phyloP scores from a whole-genome alignment of 2,888 invertebrate species.

The Lutraria lutraria region DNA sequence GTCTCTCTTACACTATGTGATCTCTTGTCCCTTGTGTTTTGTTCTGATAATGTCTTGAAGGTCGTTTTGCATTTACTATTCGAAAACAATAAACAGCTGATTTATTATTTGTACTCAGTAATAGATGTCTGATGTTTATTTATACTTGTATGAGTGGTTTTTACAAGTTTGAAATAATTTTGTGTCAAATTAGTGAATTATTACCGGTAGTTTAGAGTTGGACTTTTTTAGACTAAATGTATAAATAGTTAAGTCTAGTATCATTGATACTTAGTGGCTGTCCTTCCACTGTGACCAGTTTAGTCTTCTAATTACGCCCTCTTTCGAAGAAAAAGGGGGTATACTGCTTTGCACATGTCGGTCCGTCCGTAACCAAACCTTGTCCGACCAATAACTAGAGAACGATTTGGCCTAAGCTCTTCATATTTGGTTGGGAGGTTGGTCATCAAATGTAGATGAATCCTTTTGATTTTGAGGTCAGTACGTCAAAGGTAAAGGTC shows the following conservation, averaged over 20 bases:
- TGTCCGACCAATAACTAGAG: too few species aligned
- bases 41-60: neutral
- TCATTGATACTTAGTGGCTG: neutral
- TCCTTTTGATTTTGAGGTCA: too few species aligned
- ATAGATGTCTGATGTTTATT: neutral
- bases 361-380: too few species aligned
- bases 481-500: too few species aligned
- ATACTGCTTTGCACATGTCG: too few species aligned
- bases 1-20: neutral
- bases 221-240: neutral
- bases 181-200: neutral
- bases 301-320: neutral
- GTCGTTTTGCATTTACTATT: neutral
- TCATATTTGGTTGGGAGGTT: too few species aligned
- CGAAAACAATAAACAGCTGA: neutral
- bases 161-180: neutral
- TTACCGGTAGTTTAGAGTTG: neutral
- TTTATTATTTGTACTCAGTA: neutral
- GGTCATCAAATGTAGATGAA: too few species aligned
- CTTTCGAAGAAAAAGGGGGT: too few species aligned
- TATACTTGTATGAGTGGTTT: neutral
- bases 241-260: neutral
- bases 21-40: neutral
- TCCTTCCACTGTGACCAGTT: neutral
- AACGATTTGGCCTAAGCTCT: too few species aligned